Percentiles rank a stretch among this genome's conserved stretches.
phyloP scores from a whole-genome alignment of 2,113 vertebrate species.

The Oceanites oceanicus region DNA sequence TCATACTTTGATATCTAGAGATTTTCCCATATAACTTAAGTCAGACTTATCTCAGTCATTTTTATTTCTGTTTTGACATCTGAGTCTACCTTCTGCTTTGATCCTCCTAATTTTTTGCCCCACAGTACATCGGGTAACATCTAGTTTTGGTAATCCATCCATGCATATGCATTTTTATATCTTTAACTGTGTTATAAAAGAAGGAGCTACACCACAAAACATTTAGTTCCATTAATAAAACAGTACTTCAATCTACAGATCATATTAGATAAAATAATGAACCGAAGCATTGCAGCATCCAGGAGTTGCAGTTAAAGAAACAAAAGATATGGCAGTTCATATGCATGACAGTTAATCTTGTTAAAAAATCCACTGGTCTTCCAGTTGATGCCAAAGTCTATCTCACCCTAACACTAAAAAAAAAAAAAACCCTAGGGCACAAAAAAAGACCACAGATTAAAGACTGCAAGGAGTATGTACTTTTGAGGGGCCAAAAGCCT shows the following conservation, averaged over 20 bases:
- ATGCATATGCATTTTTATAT: neutral
- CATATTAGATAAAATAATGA: neutral
- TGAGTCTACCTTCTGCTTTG: neutral
- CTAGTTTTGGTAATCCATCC: neutral
- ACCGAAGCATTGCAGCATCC: neutral
- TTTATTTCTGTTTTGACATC: neutral
- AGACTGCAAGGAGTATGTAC: neutral
- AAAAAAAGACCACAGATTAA: neutral
- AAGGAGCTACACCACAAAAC: neutral
- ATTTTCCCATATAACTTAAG: neutral
- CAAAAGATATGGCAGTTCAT: neutral
- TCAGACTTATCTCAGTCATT: neutral
- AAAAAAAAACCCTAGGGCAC: neutral
- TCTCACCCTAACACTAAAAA: neutral
- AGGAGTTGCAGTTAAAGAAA: neutral
- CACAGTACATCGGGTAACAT: neutral
- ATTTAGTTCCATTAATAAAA: neutral
- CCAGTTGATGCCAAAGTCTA: neutral
- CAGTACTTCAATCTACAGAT: neutral
- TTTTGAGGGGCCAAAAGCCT: neutral
- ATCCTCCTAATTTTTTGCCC: neutral
- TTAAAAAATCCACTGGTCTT: neutral
- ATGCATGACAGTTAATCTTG: accelerated
- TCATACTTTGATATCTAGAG: neutral
- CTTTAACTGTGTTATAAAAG: neutral